Evolutionary conservation across 2,888 invertebrate genomes (phyloP), one percentile per base, ranked within the genome.

Genomic region (Catocala sponsa): DNA sequence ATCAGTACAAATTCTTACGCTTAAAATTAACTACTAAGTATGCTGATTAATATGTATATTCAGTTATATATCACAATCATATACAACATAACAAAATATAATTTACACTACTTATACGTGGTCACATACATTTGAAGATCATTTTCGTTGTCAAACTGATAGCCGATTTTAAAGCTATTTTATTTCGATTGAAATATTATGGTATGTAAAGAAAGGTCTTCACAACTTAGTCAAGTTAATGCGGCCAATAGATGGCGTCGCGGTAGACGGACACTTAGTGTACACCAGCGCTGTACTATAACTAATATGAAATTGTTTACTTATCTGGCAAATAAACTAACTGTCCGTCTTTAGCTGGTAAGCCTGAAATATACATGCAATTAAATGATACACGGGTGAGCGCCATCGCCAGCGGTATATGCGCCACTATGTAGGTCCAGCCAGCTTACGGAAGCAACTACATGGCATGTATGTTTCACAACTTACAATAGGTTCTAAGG

Each of bases 1-100:
- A 89, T 92, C 91, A 91, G 92, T 91, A 90, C 92, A 89, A 87
- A 85, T 89, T 88, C 84, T 73, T 78, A 77, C 57, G 62, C 63
- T 63, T 73, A 76, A 76, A 72, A 74, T 73, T 72, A 80, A 76
- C 76, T 79, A 80, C 80, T 81, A 81, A 44, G n/a, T 58, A 78
- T 70, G 59, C 77, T 74, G 81, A 83, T 81, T 80, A 81, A 81
- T 78, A 81, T 80, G 77, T 59, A 73, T 77, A 79, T 79, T 80
- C 70, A 74, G 61, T 76, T 81, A 76, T 74, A 71, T 83, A 84
- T 84, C 84, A 87, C 82, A 85, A 79, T 86, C 77, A 78, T 83
- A 78, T 79, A 82, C 74, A 80, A 80, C 72, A 77, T 73, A 74
- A 73, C 72, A 79, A 78, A 70, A 79, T 78, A 74, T 75, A 72